Evolutionary conservation across 2,888 invertebrate genomes (phyloP), one percentile per base, ranked within the genome.

Genomic region (Eumerus sabulonum): DNA sequence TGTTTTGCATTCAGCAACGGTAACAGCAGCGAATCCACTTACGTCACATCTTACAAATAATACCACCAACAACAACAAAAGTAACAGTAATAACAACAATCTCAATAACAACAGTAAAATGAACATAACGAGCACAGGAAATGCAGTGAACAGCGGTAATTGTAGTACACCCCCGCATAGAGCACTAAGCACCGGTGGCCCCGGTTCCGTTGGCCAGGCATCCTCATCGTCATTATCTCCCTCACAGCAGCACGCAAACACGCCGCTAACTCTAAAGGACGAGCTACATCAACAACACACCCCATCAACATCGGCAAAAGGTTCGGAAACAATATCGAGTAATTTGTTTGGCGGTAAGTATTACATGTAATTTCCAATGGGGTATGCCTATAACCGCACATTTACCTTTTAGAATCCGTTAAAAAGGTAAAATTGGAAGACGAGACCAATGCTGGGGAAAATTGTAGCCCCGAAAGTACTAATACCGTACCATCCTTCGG

Each of bases 351-450:
- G 73, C 60, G 79, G 79, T 79, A 56, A 54, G 51, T 45, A 36
- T 62, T 19, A 14, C 3, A 1, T 4, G 1, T 9, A 36, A 36
- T 9, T 36, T 36, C 36, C 11, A 11, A 5, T 36, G 5, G 11
- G 11, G 11, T 36, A 9, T 38, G 12, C 5, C 1, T 9, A 5
- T 36, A 18, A 1, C 27, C 1, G 17, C 0, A n/a, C 9, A 27
- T 27, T 7, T 18, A n/a, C n/a, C 2, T 40, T 27, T 1, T 17
- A 74, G 79, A 79, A 35, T 17, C 54, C 2, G 68, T 9, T 17
- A 73, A 79, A 54, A 79, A 79, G 59, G 79, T 74, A 1, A 79
- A 79, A 44, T 57, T 82, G 1, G 81, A 81, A 5, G 74, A 74
- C 7, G 77, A 77, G 0, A 53, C 51, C 16, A 71, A 16, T 16